Conservation (phyloP, 1,140 invertebrate species). For the Dermatophagoides farinae region DNA sequence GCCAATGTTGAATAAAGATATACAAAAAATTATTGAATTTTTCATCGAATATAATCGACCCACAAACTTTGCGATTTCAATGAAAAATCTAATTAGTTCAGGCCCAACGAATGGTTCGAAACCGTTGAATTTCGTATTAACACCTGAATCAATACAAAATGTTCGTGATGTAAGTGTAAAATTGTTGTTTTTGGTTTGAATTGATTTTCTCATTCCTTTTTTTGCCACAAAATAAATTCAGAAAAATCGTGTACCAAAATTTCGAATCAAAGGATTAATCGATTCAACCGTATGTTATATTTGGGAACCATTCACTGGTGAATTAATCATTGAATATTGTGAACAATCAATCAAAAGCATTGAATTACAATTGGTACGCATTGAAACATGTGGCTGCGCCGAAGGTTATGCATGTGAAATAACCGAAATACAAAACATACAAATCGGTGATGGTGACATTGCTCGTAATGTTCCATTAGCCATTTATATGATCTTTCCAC, state of each 20-base stretch:
- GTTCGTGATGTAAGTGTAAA: constrained; percentile 28
- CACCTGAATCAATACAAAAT: constrained; percentile 53
- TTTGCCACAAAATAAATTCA: constrained; percentile 21
- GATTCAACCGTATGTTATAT: constrained; percentile 60
- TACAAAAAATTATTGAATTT: constrained; percentile 63
- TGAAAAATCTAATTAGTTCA: background rate
- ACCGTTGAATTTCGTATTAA: constrained; percentile 54
- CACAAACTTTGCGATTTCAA: background rate
- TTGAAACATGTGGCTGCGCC: constrained; percentile 85
- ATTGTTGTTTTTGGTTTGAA: no score
- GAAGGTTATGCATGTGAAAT: constrained; percentile 86
- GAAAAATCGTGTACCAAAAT: constrained; percentile 48
- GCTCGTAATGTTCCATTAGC: constrained; percentile 56
- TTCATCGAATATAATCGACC: constrained; percentile 65
- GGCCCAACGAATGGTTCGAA: constrained; percentile 14
- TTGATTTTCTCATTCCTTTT: background rate
- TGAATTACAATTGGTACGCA: constrained; percentile 76
- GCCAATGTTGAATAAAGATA: constrained; percentile 68
- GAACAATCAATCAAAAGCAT: constrained; percentile 68
- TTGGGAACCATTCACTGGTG: constrained; percentile 65
- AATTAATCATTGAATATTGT: constrained; percentile 51
- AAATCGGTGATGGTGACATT: constrained; percentile 82
- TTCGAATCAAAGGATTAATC: constrained; percentile 57
- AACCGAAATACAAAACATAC: constrained; percentile 93
- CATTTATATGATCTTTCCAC: constrained; percentile 84